Evolutionary conservation across 2,888 invertebrate species (phyloP).

Genomic region (Euclidia mi): DNA sequence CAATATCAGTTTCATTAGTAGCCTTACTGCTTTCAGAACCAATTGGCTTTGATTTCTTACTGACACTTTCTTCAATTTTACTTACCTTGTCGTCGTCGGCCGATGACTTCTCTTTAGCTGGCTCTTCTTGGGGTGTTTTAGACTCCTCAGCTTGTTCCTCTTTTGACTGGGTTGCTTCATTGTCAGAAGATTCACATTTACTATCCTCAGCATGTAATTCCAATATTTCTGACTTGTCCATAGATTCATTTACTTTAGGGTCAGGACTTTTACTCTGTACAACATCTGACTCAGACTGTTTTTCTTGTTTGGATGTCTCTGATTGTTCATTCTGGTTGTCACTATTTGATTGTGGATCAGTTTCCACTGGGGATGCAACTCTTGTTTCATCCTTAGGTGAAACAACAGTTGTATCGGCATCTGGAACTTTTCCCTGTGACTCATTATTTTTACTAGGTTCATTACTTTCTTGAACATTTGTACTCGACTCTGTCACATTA

Average conservation of each 20-base stretch:
- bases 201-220: conserved; percentile 80
- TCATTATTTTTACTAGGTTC: conserved; percentile 41
- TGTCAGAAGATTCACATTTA: conserved; percentile 73
- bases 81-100: conserved; percentile 76
- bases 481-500: conserved; percentile 44
- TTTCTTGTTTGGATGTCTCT: conserved; percentile 40
- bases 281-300: conserved; percentile 49
- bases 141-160: conserved; percentile 52
- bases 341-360: conserved; percentile 25
- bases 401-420: conserved; percentile 74
- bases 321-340: conserved; percentile 34
- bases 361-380: conserved; percentile 59
- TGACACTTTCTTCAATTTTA: conserved; percentile 75
- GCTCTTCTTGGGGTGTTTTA: conserved; percentile 53
- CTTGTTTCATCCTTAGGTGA: conserved; percentile 73
- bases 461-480: conserved; percentile 45
- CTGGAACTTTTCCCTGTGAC: conserved; percentile 55
- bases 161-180: conserved; percentile 65
- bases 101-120: conserved; percentile 43
- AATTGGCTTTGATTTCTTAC: conserved; percentile 68
- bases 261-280: conserved; percentile 39
- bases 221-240: conserved; percentile 80
- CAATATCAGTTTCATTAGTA: conserved; percentile 83
- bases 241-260: conserved; percentile 66
- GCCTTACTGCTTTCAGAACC: conserved; percentile 63